phyloP scores from a whole-genome alignment of 1,140 invertebrate species.

The Brachionus asplanchnoidis region DNA sequence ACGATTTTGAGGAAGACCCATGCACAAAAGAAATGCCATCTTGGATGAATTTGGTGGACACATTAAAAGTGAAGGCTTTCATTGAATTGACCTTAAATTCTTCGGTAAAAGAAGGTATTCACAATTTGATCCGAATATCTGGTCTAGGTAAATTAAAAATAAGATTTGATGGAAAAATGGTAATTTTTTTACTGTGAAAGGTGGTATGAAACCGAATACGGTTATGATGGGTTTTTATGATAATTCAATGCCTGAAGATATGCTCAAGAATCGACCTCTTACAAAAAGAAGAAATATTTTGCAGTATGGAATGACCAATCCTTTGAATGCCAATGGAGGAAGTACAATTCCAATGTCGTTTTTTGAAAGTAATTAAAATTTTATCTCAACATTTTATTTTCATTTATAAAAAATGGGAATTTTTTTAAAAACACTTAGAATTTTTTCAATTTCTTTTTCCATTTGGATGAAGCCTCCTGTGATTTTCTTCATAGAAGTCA shows the following conservation, averaged over 20 bases:
- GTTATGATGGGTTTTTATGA: constrained; percentile 76
- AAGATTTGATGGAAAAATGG: neutral
- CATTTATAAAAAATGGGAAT: no score
- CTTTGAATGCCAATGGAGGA: neutral
- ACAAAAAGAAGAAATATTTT: neutral
- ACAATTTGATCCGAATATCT: constrained; percentile 82
- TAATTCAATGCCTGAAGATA: constrained; percentile 44
- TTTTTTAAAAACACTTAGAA: no score
- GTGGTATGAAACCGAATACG: constrained; percentile 98
- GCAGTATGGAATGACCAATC: neutral
- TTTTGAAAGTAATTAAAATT: neutral
- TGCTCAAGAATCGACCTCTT: constrained; percentile 3
- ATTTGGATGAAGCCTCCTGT: no score
- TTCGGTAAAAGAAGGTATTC: constrained; percentile 77
- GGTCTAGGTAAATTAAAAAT: constrained; percentile 63
- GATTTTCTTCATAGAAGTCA: no score
- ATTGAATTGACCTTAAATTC: constrained; percentile 83
- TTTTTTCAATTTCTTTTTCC: no score
- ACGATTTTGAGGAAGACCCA: constrained; percentile 44
- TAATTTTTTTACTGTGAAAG: constrained; percentile 51
- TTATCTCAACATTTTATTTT: no score
- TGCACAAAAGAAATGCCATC: constrained; percentile 70
- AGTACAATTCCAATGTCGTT: neutral
- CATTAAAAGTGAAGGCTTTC: constrained; percentile 90
- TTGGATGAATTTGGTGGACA: constrained; percentile 81